A percentile compares a stretch with the other conserved stretches of the same genome.
Conservation (phyloP, 2,888 invertebrate species). For the Acrocera orbiculus region DNA sequence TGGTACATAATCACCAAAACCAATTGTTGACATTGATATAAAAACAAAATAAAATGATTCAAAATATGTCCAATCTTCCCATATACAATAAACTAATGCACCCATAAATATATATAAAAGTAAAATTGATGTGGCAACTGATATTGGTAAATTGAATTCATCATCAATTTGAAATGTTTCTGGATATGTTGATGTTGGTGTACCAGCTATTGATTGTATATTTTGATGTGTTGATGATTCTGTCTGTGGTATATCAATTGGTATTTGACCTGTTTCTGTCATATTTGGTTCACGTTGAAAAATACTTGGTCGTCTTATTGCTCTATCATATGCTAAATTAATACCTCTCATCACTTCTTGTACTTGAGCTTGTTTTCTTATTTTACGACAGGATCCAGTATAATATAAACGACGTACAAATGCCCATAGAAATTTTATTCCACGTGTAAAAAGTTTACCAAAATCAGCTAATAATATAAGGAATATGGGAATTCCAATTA, state of each 20-base stretch:
- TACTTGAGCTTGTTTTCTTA: constrained; percentile 55
- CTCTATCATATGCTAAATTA: constrained; percentile 63
- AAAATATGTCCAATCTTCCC: constrained; percentile 79
- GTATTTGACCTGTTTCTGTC: constrained; percentile 30
- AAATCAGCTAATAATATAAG: constrained; percentile 87
- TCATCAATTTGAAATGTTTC: constrained; percentile 67
- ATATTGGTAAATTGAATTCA: constrained; percentile 86
- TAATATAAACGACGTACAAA: constrained; percentile 68
- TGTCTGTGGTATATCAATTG: constrained; percentile 16
- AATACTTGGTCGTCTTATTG: constrained; percentile 53
- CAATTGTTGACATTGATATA: constrained; percentile 92
- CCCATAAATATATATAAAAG: constrained; percentile 76
- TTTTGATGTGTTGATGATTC: constrained; percentile 15
- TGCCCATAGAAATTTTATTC: constrained; percentile 80
- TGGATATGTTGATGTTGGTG: constrained; percentile 60
- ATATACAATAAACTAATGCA: constrained; percentile 55
- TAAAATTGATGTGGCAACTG: constrained; percentile 68
- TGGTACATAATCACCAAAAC: constrained; percentile 87
- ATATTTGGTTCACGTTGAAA: constrained; percentile 26
- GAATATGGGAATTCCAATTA: constrained; percentile 90
- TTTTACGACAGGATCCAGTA: constrained; percentile 65
- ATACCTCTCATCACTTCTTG: constrained; percentile 75
- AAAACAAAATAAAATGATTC: constrained; percentile 95
- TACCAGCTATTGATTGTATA: constrained; percentile 33
- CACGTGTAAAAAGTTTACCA: constrained; percentile 80